Base-by-base conservation (phyloP, 2,113 vertebrate genomes). In the Serilophus lunatus region DNA sequence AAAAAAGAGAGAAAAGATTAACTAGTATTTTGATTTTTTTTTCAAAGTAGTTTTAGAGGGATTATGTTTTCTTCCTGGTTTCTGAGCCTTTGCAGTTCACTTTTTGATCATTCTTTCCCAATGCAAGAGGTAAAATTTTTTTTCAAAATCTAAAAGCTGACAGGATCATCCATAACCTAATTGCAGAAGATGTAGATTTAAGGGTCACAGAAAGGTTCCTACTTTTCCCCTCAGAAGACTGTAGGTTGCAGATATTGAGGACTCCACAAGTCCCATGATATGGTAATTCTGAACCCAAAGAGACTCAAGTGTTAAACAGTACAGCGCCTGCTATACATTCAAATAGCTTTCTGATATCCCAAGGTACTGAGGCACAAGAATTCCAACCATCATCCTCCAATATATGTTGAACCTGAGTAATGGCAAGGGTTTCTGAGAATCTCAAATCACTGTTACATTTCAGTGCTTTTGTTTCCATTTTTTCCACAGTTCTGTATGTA, bases 401-500 rank as follows among this genome's bases (percentile, higher is more conserved):
- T 28, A 6, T 3, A 15, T 28, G 25, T n/a, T 61, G 50, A 85
- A 85, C 6, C 6, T 35, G 18, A 31, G 7, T 35, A 82, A 90
- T 38, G 68, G 25, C 8, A 91, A 88, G 38, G 18, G 7, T 82
- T 13, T 35, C 29, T 51, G 42, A 87, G 35, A 82, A 90, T 65
- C 54, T 87, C 57, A 65, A 70, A 77, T 26, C 79, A 66, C 65
- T 75, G 44, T 50, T 49, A 47, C 12, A 19, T 53, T 82, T 72
- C 53, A 45, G 33, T 33, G 59, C 40, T 86, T 94, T 93, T 68
- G n/a, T 81, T 29, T n/a, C 66, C 78, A 49, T 56, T 93, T 90
- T n/a, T 79, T 95, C 51, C 44, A 60, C 28, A 28, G 17, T 45
- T 80, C 16, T 61, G 35, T 29, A 51, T 22, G 14, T 15, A 77